Conservation (phyloP, 2,113 vertebrate species). For the Gracilinanus agilis region DNA sequence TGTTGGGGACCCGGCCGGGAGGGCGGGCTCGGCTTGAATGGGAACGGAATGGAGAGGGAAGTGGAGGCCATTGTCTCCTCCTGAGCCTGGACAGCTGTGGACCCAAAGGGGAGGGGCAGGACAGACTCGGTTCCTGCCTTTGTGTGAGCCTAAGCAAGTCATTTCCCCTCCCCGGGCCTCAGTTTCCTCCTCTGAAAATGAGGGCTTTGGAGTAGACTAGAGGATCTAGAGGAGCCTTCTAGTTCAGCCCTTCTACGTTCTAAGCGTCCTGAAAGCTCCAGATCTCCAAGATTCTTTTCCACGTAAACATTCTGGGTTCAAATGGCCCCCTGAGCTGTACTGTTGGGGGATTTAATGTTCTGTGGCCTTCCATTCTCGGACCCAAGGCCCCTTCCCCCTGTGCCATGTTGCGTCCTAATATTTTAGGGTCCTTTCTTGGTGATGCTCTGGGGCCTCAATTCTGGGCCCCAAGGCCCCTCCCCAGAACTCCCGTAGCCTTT, state of each 20-base stretch:
- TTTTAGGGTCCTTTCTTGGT: neutral
- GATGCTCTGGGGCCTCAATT: too few species aligned
- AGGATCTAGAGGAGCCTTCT: neutral
- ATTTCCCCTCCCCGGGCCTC: neutral
- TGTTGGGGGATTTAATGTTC: neutral
- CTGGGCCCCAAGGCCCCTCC: neutral
- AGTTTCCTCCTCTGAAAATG: neutral
- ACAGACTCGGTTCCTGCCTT: neutral
- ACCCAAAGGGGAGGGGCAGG: neutral
- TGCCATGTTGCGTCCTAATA: too few species aligned
- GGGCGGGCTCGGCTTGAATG: neutral
- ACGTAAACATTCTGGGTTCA: neutral
- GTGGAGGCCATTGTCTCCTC: neutral
- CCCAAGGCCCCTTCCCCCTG: too few species aligned
- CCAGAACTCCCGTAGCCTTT: neutral
- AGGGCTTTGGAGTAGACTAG: neutral
- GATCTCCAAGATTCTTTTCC: neutral
- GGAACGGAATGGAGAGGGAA: neutral
- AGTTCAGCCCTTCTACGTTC: neutral
- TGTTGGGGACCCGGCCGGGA: too few species aligned
- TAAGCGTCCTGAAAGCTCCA: neutral
- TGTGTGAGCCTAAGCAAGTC: neutral
- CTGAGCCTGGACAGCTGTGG: neutral
- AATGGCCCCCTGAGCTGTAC: neutral
- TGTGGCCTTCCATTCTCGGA: too few species aligned